These are phyloP conservation scores for Hydractinia echinata DNA, from an alignment of 30 jellyfish, hydroid and myxozoan species.

Conservation along the genomic window DNA sequence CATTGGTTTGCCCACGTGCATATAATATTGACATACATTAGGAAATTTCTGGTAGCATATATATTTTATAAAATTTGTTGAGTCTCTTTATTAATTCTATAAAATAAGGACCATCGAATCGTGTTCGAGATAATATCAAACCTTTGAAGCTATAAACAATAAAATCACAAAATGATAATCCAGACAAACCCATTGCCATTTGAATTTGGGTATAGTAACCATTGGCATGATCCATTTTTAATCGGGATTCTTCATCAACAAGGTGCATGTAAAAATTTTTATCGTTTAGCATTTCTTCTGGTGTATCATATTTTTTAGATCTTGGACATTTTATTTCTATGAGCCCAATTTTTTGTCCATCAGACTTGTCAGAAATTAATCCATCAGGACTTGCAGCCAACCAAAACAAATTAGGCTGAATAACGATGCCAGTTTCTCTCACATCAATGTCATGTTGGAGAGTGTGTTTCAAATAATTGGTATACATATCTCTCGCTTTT, in stretches of 20 bases:
- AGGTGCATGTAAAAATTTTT: not conserved
- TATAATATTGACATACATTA: not conserved
- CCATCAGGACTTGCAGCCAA: not conserved
- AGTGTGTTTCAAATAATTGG: constrained; percentile 12
- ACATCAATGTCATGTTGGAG: constrained; percentile 19
- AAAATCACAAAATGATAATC: constrained; percentile 36
- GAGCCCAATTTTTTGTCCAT: not conserved
- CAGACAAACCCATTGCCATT: constrained; percentile 46
- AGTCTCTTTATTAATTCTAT: not conserved
- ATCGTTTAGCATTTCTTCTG: too few species aligned
- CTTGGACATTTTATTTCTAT: constrained; percentile 10
- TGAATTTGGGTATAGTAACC: constrained; percentile 46
- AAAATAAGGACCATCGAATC: constrained; percentile 17
- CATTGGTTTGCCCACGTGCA: not conserved
- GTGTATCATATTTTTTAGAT: constrained; percentile 14
- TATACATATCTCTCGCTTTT: constrained; percentile 26
- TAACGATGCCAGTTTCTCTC: constrained; percentile 38
- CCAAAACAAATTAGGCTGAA: constrained; percentile 50
- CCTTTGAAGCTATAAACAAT: constrained; percentile 48
- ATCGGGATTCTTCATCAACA: constrained; percentile 26
- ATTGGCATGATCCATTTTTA: constrained; percentile 31
- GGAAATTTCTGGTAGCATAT: not conserved
- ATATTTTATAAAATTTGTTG: not conserved
- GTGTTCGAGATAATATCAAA: constrained; percentile 32
- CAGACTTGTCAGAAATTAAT: too few species aligned